Conservation (phyloP, 2,797 vertebrate species). For the Chelonia mydas region DNA sequence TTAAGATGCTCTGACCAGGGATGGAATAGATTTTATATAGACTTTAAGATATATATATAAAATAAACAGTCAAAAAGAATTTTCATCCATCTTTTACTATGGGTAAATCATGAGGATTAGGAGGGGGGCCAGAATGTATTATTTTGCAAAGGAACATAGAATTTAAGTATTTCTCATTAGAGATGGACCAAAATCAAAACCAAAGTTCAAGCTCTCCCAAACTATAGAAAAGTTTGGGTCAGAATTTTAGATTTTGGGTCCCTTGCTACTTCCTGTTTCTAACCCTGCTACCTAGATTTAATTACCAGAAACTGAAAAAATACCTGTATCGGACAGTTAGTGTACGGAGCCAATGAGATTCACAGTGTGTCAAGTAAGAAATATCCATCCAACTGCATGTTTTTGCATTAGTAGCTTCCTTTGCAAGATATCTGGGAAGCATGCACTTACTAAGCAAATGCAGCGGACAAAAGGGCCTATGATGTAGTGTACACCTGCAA, state of each 20-base stretch:
- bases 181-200: neutral
- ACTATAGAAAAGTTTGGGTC: neutral
- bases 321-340: neutral
- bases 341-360: neutral
- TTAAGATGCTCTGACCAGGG: slow-evolving; percentile 9
- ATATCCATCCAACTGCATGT: neutral
- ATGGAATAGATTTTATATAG: slow-evolving; percentile 34
- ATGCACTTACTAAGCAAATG: fast-evolving
- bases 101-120: neutral
- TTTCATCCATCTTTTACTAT: slow-evolving; percentile 29
- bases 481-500: neutral
- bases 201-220: neutral
- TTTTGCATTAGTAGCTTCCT: fast-evolving
- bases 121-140: neutral
- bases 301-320: neutral
- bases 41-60: slow-evolving; percentile 5
- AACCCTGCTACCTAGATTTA: neutral
- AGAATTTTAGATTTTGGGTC: neutral
- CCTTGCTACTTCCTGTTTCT: fast-evolving
- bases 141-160: neutral
- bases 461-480: neutral
- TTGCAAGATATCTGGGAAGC: neutral
- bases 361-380: neutral
- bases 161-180: neutral
- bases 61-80: slow-evolving; percentile 54